A percentile compares a stretch with the other conserved stretches of the same genome.
Evolutionary conservation across 2,113 vertebrate species (phyloP).

Genomic region (Ageneiosus marmoratus): DNA sequence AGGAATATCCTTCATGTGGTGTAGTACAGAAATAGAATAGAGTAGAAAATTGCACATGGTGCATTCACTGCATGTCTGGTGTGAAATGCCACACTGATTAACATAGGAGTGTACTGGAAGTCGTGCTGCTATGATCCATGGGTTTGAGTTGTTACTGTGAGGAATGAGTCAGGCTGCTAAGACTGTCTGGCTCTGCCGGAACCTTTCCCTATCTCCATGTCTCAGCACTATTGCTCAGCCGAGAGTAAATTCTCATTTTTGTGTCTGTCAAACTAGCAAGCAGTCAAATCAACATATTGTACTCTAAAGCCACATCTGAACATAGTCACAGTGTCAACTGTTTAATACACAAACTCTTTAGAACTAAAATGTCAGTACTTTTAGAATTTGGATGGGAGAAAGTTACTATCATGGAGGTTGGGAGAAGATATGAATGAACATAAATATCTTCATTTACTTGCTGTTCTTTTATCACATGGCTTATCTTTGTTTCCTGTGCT

Average conservation of each 20-base stretch:
- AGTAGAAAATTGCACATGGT: not conserved
- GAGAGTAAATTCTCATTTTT: constrained; percentile 20
- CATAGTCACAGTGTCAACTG: not conserved
- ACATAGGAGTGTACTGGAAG: not conserved
- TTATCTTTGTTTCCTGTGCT: not conserved
- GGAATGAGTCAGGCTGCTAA: constrained; percentile 35
- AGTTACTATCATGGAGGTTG: not conserved
- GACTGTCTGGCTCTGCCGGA: constrained; percentile 48
- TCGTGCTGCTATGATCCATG: not conserved
- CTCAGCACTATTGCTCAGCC: constrained; percentile 37
- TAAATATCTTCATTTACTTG: not conserved
- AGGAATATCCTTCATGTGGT: not conserved
- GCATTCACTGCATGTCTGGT: not conserved
- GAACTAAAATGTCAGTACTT: not conserved
- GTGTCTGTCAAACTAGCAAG: constrained; percentile 1
- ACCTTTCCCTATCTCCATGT: constrained; percentile 6
- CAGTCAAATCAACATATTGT: not conserved
- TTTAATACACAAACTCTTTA: not conserved
- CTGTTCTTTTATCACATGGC: not conserved
- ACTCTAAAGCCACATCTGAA: not conserved
- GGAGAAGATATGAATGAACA: not conserved
- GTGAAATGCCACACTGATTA: not conserved
- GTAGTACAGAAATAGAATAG: not conserved
- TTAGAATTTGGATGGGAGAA: not conserved
- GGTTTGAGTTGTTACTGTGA: constrained; percentile 43